A percentile compares a stretch with the other conserved stretches of the same genome.
Evolutionary conservation across 2,797 vertebrate genomes (phyloP).

Genomic region (Octomys mimax): DNA sequence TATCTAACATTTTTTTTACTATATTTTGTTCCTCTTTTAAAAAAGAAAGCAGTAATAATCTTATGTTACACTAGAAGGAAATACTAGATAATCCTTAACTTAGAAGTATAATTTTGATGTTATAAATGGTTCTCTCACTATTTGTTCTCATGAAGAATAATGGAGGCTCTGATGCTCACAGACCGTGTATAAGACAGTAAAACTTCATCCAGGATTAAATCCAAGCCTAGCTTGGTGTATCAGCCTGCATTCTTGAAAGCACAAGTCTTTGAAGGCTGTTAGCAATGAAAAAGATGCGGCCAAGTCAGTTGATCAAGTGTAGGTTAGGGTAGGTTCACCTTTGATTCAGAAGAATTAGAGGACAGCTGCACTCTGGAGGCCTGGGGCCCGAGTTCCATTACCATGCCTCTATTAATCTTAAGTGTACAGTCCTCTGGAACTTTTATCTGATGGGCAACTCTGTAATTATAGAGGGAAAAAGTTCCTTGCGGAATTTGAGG

Average conservation of each 20-base stretch:
- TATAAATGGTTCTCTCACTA: background rate
- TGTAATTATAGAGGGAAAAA: background rate
- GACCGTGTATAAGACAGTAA: background rate
- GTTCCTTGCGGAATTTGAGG: background rate
- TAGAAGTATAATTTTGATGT: background rate
- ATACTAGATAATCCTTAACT: background rate
- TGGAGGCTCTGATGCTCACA: background rate
- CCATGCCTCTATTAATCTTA: background rate
- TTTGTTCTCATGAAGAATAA: background rate
- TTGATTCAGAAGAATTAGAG: background rate
- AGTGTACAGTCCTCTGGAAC: background rate
- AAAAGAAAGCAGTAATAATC: no score
- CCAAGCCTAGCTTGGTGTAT: background rate
- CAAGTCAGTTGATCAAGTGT: background rate
- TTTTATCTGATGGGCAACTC: constrained; percentile 37
- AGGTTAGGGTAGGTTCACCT: background rate
- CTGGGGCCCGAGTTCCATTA: background rate
- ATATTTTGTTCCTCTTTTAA: no score
- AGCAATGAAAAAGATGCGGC: background rate
- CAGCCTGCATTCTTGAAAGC: background rate
- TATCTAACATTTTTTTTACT: no score
- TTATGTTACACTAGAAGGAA: background rate
- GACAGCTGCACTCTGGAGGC: background rate
- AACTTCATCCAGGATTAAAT: background rate
- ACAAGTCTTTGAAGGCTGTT: background rate